These are phyloP conservation scores for Parazoanthus swiftii DNA, from an alignment of 92 coral and sea anemone species.

Conservation along the genomic window DNA sequence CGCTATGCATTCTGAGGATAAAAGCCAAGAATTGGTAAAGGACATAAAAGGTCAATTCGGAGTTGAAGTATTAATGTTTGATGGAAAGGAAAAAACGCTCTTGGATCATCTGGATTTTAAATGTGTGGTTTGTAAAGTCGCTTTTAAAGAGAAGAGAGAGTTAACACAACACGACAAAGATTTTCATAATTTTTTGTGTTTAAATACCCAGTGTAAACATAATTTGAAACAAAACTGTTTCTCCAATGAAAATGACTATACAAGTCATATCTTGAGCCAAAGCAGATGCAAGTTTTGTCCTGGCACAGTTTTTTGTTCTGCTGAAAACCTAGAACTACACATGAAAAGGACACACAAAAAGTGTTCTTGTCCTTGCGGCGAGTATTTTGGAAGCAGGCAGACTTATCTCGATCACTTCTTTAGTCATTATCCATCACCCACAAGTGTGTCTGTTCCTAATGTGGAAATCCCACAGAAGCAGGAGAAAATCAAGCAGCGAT, in stretches of 20 bases:
- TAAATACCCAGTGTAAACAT: conserved; percentile 60
- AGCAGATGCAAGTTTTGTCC: conserved; percentile 79
- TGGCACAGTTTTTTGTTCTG: conserved; percentile 66
- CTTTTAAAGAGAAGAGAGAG: conserved; percentile 58
- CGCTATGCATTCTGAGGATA: conserved; percentile 38
- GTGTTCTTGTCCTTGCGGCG: conserved; percentile 81
- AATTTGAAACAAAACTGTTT: conserved; percentile 63
- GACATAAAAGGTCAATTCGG: conserved; percentile 24
- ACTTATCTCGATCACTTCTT: conserved; percentile 84
- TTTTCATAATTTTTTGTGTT: conserved; percentile 69
- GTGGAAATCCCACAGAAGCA: not conserved
- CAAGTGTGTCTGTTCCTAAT: not conserved
- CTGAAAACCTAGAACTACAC: conserved; percentile 63
- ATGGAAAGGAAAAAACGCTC: not conserved
- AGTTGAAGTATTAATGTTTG: conserved; percentile 26
- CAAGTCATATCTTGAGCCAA: conserved; percentile 60
- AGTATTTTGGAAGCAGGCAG: conserved; percentile 70
- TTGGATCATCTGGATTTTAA: conserved; percentile 58
- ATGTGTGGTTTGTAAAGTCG: conserved; percentile 62
- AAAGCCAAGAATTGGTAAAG: conserved; percentile 31
- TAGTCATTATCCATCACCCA: conserved; percentile 72
- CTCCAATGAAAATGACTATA: conserved; percentile 54
- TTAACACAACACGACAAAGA: conserved; percentile 56
- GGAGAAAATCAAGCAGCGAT: not conserved
- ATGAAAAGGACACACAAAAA: conserved; percentile 75